These are phyloP conservation scores for Paralvinella palmiformis DNA, from an alignment of 1,140 invertebrate genomes.

Conservation along the genomic window DNA sequence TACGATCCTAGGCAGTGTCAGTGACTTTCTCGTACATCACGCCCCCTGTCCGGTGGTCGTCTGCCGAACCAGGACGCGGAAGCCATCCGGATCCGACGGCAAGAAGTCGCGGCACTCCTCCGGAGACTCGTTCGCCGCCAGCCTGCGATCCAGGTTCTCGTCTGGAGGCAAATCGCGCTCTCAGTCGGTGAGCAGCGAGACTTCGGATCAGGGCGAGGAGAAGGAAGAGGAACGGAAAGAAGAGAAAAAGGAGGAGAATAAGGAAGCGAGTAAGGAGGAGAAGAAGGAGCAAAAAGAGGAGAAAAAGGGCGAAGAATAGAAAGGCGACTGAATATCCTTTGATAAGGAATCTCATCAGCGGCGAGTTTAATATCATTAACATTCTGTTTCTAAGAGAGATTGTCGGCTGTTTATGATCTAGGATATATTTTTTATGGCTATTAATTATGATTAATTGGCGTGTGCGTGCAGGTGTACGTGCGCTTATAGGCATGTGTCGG, in stretches of 20 bases:
- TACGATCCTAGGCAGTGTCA: slow-evolving; percentile 19
- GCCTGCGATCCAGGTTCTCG: background rate
- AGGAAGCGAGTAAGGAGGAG: too few relatives aligned
- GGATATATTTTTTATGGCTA: too few relatives aligned
- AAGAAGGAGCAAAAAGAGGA: too few relatives aligned
- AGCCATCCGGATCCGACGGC: background rate
- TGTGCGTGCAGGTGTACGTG: too few relatives aligned
- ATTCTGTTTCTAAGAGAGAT: too few relatives aligned
- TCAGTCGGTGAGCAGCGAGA: slow-evolving; percentile 9
- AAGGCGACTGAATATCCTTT: too few relatives aligned
- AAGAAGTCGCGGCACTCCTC: slow-evolving; percentile 9
- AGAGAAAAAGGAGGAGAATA: background rate
- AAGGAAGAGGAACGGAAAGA: background rate
- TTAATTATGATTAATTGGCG: too few relatives aligned
- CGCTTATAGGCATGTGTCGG: too few relatives aligned
- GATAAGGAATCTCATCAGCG: too few relatives aligned
- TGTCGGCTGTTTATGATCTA: too few relatives aligned
- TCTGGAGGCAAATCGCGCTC: background rate
- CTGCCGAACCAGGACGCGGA: slow-evolving; percentile 1
- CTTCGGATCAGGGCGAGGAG: background rate
- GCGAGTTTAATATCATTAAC: too few relatives aligned
- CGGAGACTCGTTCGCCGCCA: slow-evolving; percentile 5
- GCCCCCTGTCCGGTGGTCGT: slow-evolving; percentile 21
- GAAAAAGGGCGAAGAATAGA: too few relatives aligned
- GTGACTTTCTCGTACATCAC: slow-evolving; percentile 19